phyloP scores from a whole-genome alignment of 2,797 vertebrate species.

The Erpetoichthys calabaricus region DNA sequence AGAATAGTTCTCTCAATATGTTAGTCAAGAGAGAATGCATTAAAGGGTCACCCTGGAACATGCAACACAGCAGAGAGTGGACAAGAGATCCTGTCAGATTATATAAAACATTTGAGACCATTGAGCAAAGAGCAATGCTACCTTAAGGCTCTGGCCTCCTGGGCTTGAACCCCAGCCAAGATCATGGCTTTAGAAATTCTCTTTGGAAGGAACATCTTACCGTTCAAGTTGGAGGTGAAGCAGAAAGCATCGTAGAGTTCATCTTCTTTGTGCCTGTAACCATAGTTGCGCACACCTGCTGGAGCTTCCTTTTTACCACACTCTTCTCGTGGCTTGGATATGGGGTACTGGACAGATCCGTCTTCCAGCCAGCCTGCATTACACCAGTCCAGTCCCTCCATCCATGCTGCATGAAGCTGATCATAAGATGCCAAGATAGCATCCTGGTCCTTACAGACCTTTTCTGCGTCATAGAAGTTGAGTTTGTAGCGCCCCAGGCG shows the following conservation, averaged over 20 bases:
- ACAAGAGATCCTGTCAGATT: too few relatives aligned
- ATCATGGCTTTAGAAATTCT: too few relatives aligned
- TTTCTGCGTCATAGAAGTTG: constrained; percentile 73
- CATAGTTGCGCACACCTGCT: constrained; percentile 78
- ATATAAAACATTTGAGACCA: too few relatives aligned
- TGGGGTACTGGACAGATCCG: constrained; percentile 85
- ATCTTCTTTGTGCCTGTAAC: constrained; percentile 82
- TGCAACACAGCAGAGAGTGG: too few relatives aligned
- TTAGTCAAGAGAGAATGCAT: too few relatives aligned
- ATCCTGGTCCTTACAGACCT: constrained; percentile 68
- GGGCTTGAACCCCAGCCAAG: too few relatives aligned
- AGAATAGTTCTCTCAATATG: too few relatives aligned
- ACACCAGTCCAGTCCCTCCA: constrained; percentile 88
- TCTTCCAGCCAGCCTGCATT: constrained; percentile 90
- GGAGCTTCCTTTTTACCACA: constrained; percentile 70
- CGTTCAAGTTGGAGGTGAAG: constrained; percentile 85
- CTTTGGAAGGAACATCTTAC: constrained; percentile 34
- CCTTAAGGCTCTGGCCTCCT: too few relatives aligned
- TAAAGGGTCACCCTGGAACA: too few relatives aligned
- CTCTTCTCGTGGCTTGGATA: constrained; percentile 69
- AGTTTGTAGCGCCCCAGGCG: constrained; percentile 77
- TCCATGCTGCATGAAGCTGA: constrained; percentile 77
- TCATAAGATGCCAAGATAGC: constrained; percentile 81
- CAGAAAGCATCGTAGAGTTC: constrained; percentile 89
- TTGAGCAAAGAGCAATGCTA: too few relatives aligned